Evolutionary conservation across 1,140 invertebrate species (phyloP).

Genomic region (Bradysia coprophila): DNA sequence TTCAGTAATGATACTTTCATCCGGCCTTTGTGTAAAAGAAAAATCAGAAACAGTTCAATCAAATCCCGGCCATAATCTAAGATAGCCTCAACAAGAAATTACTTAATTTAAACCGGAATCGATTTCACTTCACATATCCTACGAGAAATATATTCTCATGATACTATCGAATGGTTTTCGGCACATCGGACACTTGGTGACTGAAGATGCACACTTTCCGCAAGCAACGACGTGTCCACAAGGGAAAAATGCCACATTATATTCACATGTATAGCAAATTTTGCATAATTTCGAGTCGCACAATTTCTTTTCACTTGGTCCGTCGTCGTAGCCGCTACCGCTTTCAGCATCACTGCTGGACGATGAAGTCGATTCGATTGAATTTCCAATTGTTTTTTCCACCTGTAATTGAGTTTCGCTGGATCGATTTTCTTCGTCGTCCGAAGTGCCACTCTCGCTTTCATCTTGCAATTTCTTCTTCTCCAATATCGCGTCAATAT

Average conservation of each 20-base stretch:
- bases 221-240: constrained; percentile 77
- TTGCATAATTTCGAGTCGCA: constrained; percentile 33
- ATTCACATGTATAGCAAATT: constrained; percentile 54
- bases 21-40: no score
- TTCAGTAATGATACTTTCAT: no score
- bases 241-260: constrained; percentile 69
- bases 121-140: no score
- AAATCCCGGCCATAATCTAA: no score
- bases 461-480: constrained; percentile 5
- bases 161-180: constrained; percentile 36
- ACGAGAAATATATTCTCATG: constrained; percentile 25
- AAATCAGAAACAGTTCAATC: no score
- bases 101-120: no score
- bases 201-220: constrained; percentile 57
- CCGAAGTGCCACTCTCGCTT: background rate
- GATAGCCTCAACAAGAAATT: no score
- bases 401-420: background rate
- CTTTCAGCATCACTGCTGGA: background rate
- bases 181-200: constrained; percentile 69
- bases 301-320: constrained; percentile 13
- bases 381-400: no score
- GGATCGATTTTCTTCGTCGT: constrained; percentile 1
- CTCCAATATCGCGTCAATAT: constrained; percentile 30
- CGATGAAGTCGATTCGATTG: background rate
- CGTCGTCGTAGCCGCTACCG: background rate